Base-by-base conservation (phyloP, 2,797 vertebrate species). In the Lacerta bilineata region DNA sequence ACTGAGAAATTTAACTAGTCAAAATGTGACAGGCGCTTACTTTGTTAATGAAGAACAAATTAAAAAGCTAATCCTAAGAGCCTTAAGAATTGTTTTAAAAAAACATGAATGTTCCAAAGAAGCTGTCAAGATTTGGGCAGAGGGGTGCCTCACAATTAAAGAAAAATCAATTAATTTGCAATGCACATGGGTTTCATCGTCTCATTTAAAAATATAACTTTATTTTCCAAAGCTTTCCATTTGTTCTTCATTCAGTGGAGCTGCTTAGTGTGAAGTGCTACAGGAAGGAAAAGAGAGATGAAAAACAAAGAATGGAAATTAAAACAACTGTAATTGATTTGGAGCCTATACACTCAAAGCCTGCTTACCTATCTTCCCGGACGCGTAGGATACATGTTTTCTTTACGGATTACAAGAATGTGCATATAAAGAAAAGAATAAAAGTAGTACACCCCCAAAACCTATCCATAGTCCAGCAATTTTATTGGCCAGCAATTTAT, bases 11-110 rank as follows among this genome's bases (percentile, higher is more conserved):
- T 91, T 92, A 89, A 50, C 55, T 83, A 77, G 81, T 86, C 72
- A 93, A 80, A 94, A 82, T n/a, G 17, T 43, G 9, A 50, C 55
- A 84, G 39, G 91, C 15, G 61, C 94, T 95, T 89, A 81, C 75
- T 95, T 94, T 87, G 3, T 92, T 89, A 90, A 80, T 85, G 83
- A 92, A 93, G 84, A 83, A 92, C 81, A 91, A 93, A 94, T 91
- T 94, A 93, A 93, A 5, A 17, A 94, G 69, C 29, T 93, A 88
- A 87, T 90, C 46, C 64, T 87, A 10, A 87, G 46, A 94, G 17
- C 18, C 20, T 85, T 78, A 91, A 94, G 4, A 91, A 90, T 93
- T 92, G 80, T 50, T 50, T 50, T 69, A 55, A 88, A 94, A 72
- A 83, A 55, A 87, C 78, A 92, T 87, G 17, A 91, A 75, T 94